phyloP scores from a whole-genome alignment of 2,113 vertebrate species.

The Cyrtonyx montezumae region DNA sequence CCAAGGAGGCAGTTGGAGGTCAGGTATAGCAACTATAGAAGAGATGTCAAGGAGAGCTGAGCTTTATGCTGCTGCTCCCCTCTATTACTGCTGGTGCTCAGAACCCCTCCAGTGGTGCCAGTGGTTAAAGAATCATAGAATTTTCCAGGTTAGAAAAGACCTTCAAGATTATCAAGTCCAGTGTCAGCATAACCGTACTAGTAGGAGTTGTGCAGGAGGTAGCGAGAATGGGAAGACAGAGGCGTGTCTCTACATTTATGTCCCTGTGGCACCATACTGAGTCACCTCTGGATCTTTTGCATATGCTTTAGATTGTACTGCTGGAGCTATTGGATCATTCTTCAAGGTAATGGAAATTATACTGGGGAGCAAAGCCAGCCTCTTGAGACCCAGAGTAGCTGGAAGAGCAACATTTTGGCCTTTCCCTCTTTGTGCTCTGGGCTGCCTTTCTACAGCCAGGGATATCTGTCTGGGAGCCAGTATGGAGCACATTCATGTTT shows the following conservation, averaged over 20 bases:
- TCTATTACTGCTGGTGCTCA: neutral
- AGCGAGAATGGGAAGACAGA: accelerated
- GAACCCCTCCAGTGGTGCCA: no score
- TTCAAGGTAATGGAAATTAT: slow-evolving; percentile 25
- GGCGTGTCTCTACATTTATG: neutral
- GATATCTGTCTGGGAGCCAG: neutral
- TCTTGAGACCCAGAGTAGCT: neutral
- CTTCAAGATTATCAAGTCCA: no score
- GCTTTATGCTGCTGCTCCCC: neutral
- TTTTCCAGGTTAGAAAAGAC: no score
- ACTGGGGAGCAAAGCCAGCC: neutral
- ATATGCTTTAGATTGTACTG: neutral
- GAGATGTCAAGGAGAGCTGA: neutral
- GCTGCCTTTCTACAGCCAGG: neutral
- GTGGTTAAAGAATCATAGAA: no score
- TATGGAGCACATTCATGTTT: no score
- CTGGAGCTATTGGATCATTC: neutral
- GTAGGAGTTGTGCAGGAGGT: neutral
- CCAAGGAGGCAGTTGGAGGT: neutral
- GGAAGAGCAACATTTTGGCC: neutral
- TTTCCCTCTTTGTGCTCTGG: neutral
- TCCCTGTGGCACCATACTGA: neutral
- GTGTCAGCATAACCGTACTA: no score
- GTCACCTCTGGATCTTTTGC: neutral
- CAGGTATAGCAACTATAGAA: neutral